Percentiles rank a stretch among this genome's conserved stretches.
These are phyloP conservation scores for Sphecodes monilicornis DNA, from an alignment of 2,888 invertebrate genomes.

Conservation along the genomic window DNA sequence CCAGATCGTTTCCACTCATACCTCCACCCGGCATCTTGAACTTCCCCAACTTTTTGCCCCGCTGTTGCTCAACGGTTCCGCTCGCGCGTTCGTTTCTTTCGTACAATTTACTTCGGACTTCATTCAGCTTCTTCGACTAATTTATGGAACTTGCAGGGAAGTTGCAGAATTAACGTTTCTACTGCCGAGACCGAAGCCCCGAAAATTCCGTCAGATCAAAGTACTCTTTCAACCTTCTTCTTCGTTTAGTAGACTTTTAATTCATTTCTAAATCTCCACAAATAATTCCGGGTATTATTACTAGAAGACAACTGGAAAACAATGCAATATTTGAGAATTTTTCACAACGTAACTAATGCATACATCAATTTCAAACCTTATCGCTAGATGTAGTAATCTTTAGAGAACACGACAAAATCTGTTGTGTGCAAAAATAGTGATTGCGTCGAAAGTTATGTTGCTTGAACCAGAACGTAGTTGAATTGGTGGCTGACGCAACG, in stretches of 20 bases:
- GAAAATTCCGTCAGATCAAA: not conserved
- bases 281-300: not conserved
- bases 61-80: not conserved
- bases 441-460: no score
- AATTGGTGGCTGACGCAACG: no score
- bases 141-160: not conserved
- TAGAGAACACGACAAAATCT: no score
- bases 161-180: not conserved
- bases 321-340: no score
- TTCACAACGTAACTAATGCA: no score
- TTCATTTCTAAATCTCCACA: not conserved
- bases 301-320: not conserved
- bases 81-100: not conserved
- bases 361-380: no score
- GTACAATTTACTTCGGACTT: not conserved
- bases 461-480: no score
- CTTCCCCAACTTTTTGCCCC: slow-evolving; percentile 22
- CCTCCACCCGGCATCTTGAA: not conserved
- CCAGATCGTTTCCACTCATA: not conserved
- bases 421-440: no score
- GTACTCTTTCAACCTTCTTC: not conserved
- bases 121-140: not conserved
- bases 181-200: not conserved
- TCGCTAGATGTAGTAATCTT: no score
- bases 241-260: not conserved